Evolutionary conservation across 2,888 invertebrate species (phyloP).

Genomic region (Zhengitettix transpicula): DNA sequence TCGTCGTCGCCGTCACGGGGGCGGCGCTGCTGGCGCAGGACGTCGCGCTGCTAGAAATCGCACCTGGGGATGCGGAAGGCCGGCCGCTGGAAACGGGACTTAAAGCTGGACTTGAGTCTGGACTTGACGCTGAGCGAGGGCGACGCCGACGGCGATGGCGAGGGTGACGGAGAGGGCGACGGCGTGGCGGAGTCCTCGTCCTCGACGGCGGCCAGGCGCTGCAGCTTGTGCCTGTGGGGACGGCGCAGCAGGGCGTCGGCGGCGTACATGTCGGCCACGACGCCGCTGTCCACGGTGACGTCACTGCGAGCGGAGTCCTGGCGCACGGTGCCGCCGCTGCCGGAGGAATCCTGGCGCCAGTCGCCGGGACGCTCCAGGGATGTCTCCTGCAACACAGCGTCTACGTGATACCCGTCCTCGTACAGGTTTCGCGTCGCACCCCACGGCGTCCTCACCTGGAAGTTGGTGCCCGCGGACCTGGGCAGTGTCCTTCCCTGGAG

Average conservation of each 20-base stretch:
- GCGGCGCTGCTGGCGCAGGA: neutral
- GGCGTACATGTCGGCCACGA: slow-evolving; percentile 15
- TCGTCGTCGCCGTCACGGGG: neutral
- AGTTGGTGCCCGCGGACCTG: slow-evolving; percentile 27
- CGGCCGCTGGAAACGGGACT: neutral
- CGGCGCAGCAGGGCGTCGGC: slow-evolving; percentile 9
- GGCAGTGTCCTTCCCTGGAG: slow-evolving; percentile 66
- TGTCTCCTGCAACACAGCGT: slow-evolving; percentile 12
- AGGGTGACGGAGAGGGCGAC: neutral
- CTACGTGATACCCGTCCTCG: no score
- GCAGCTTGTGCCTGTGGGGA: slow-evolving; percentile 12
- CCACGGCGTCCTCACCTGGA: slow-evolving; percentile 5
- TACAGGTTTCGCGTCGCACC: no score
- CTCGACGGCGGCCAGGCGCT: slow-evolving; percentile 18
- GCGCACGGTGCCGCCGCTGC: slow-evolving; percentile 11
- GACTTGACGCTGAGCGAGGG: neutral
- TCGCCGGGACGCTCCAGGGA: slow-evolving; percentile 5
- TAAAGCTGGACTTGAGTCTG: neutral
- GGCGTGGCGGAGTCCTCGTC: slow-evolving; percentile 12
- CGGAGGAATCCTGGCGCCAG: slow-evolving; percentile 3
- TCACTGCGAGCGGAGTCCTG: slow-evolving; percentile 19
- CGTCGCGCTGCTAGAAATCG: neutral
- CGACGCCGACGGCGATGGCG: neutral
- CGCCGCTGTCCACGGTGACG: slow-evolving; percentile 18
- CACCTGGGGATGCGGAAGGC: neutral